Evolutionary conservation across 92 coral and sea anemone genomes (phyloP).

Genomic region (Nematostella vectensis): DNA sequence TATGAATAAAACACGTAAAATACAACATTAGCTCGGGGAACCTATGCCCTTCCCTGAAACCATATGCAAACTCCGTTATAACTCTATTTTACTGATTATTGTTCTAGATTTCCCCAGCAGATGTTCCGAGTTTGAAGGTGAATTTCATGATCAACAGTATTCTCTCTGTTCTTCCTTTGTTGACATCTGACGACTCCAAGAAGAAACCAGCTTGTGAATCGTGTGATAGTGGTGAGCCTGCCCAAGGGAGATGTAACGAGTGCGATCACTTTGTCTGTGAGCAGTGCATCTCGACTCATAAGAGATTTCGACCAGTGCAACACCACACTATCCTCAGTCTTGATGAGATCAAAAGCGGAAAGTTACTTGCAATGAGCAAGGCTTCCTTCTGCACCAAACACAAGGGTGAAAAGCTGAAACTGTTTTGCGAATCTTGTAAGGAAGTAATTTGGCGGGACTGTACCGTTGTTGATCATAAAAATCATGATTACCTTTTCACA

Average conservation of each 20-base stretch:
- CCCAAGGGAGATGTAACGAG: conserved; percentile 31
- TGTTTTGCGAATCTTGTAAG: conserved; percentile 55
- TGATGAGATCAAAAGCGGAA: conserved; percentile 31
- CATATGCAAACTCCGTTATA: no score
- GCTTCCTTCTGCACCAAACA: conserved; percentile 38
- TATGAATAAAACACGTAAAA: no score
- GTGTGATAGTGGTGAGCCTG: conserved; percentile 40
- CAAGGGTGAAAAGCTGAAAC: conserved; percentile 41
- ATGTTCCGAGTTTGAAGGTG: conserved; percentile 19
- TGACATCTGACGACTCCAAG: background rate
- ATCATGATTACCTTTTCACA: no score
- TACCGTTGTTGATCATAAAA: no score
- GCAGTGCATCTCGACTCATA: conserved; percentile 35
- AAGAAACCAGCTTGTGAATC: conserved; percentile 27
- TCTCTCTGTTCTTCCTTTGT: conserved; percentile 24
- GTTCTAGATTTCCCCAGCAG: conserved; percentile 32
- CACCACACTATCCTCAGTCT: conserved; percentile 28
- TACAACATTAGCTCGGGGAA: no score
- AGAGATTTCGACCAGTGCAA: conserved; percentile 30
- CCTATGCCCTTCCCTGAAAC: no score
- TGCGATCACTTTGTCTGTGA: conserved; percentile 45
- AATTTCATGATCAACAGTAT: conserved; percentile 41
- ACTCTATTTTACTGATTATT: no score
- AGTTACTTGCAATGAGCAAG: conserved; percentile 20
- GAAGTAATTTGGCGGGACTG: conserved; percentile 72